Conservation (phyloP, 2,888 invertebrate genomes). For the Apoda limacodes region DNA sequence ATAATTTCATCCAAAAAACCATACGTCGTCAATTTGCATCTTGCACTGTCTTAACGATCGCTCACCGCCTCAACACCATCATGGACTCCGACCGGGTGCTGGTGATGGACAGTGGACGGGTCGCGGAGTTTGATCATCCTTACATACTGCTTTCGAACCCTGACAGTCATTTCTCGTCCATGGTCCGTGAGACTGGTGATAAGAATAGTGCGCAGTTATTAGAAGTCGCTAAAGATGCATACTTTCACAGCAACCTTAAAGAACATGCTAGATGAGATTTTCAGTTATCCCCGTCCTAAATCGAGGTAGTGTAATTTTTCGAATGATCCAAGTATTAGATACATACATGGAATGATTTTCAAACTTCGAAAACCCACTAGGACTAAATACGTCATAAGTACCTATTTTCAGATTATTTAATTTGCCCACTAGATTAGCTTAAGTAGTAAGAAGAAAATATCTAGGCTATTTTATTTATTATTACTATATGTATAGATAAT, state of each 20-base stretch:
- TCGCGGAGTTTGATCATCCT: conserved; percentile 76
- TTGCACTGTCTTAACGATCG: conserved; percentile 91
- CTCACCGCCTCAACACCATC: no score
- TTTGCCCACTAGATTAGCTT: no score
- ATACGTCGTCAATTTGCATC: conserved; percentile 81
- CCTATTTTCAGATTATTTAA: no score
- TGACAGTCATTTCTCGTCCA: conserved; percentile 62
- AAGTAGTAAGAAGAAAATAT: no score
- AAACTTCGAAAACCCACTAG: no score
- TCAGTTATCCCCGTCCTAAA: no score
- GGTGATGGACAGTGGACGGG: conserved; percentile 72
- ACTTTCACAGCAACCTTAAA: conserved; percentile 42
- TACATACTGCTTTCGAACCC: conserved; percentile 63
- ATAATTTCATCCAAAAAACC: conserved; percentile 84
- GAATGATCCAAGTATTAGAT: no score
- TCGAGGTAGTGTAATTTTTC: no score
- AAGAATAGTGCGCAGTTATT: conserved; percentile 59
- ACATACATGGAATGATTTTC: no score
- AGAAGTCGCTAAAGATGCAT: conserved; percentile 57
- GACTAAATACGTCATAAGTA: no score
- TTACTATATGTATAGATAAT: no score
- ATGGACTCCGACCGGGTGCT: conserved; percentile 88
- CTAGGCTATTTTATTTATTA: no score
- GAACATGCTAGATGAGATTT: conserved; percentile 38
- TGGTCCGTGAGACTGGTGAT: conserved; percentile 72